These are phyloP conservation scores for Torymus auratus DNA, from an alignment of 2,888 invertebrate genomes.

Conservation along the genomic window DNA sequence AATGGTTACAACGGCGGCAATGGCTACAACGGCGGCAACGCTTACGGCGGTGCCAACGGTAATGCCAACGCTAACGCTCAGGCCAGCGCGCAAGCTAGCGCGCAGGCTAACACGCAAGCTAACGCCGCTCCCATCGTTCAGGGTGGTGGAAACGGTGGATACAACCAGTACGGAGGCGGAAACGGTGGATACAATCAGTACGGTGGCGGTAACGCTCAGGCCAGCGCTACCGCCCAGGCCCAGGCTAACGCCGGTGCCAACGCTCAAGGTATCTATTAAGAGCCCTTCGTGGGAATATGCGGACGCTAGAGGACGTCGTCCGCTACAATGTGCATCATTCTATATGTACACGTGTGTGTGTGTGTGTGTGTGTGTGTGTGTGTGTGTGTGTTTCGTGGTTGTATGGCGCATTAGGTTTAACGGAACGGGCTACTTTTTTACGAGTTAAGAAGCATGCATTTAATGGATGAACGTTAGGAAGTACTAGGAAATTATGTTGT, in stretches of 20 bases:
- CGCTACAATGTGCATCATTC: not conserved
- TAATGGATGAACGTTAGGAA: not conserved
- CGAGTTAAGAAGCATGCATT: constrained; percentile 20
- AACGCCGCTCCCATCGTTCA: constrained; percentile 15
- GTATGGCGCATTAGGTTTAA: not conserved
- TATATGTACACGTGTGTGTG: not conserved
- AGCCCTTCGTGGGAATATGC: no score
- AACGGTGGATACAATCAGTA: constrained; percentile 1
- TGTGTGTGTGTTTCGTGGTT: no score
- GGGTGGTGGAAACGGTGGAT: constrained; percentile 8
- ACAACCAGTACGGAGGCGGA: not conserved
- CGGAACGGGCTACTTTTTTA: not conserved
- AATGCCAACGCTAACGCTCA: constrained; percentile 43
- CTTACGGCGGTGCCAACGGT: constrained; percentile 32
- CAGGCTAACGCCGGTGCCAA: constrained; percentile 62
- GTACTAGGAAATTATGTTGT: constrained; percentile 8
- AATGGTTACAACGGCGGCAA: constrained; percentile 7
- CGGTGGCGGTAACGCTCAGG: not conserved
- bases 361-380: constrained; percentile 3
- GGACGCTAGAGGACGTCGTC: not conserved
- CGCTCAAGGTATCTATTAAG: constrained; percentile 25
- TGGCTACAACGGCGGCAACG: constrained; percentile 34
- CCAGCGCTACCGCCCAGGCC: constrained; percentile 54
- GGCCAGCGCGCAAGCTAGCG: constrained; percentile 28
- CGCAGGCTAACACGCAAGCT: constrained; percentile 24